Evolutionary conservation across 2,888 invertebrate species (phyloP).

Genomic region (Pyrgus malvae): DNA sequence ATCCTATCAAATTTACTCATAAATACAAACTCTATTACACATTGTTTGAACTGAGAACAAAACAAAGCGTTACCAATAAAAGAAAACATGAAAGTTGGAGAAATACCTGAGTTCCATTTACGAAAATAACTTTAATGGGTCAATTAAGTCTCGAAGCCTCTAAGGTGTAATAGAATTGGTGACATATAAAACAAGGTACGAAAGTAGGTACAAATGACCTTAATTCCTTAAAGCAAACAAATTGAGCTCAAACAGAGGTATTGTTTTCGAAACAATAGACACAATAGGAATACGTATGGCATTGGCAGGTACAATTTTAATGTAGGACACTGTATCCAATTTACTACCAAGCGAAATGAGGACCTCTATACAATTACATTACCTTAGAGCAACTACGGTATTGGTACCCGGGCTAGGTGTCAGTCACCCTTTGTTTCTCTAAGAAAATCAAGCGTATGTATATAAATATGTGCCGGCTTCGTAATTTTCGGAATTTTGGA

Average conservation of each 20-base stretch:
- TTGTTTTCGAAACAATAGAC: conserved; percentile 15
- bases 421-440: no score
- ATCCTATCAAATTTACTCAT: no score
- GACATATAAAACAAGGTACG: conserved; percentile 5
- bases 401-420: no score
- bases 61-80: not conserved
- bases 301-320: conserved; percentile 5
- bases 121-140: conserved; percentile 1
- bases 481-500: no score
- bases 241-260: not conserved
- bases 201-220: not conserved
- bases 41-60: not conserved
- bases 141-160: conserved; percentile 13
- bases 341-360: not conserved
- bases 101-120: conserved; percentile 9
- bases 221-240: conserved; percentile 1
- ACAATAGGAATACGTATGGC: not conserved
- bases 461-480: no score
- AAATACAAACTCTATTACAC: no score
- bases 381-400: no score
- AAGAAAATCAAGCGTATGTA: no score
- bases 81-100: not conserved
- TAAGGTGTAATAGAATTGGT: conserved; percentile 1
- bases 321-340: not conserved
- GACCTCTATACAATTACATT: not conserved